phyloP scores from a whole-genome alignment of 64 coral and sea anemone species.

The Actinia tenebrosa region DNA sequence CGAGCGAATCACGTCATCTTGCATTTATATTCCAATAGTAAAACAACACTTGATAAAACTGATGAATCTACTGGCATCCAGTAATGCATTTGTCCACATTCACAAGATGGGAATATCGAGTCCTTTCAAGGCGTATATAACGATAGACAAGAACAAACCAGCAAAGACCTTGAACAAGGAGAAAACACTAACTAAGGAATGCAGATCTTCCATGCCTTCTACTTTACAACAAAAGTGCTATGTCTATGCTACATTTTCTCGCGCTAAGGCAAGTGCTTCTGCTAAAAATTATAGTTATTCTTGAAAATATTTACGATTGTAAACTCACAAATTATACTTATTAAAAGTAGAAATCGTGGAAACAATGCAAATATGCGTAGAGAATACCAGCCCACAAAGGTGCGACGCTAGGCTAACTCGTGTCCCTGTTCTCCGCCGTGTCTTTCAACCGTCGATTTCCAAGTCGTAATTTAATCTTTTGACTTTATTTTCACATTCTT shows the following conservation, averaged over 20 bases:
- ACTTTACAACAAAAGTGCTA: neutral
- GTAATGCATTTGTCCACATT: neutral
- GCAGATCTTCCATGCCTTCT: neutral
- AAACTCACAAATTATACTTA: too few species aligned
- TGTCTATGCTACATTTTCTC: neutral
- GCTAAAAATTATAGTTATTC: neutral
- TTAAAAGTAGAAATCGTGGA: too few species aligned
- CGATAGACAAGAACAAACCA: neutral
- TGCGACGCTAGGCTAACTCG: too few species aligned
- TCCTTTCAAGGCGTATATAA: neutral
- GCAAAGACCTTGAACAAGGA: neutral
- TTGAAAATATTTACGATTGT: too few species aligned
- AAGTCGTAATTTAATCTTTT: too few species aligned
- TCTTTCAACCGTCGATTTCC: neutral
- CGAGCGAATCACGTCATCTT: neutral
- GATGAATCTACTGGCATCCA: neutral
- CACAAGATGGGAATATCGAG: neutral
- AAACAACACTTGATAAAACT: neutral
- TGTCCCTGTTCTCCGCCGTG: too few species aligned
- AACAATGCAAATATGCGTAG: too few species aligned
- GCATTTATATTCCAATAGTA: neutral
- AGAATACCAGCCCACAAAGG: too few species aligned
- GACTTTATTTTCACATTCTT: neutral
- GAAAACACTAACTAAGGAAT: neutral
- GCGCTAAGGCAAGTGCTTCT: neutral